Conservation (phyloP, 2,113 vertebrate species). For the Xenopus tropicalis region UCB_Xtro_10.0 CM004447.2:119102001-119102500, state of each 20-base stretch:
- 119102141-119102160: too few relatives aligned
- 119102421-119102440: background rate
- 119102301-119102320: conserved; percentile 9
- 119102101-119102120: too few relatives aligned
- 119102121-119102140: too few relatives aligned
- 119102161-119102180: too few relatives aligned
- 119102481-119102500: background rate
- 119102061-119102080: too few relatives aligned
- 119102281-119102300: conserved; percentile 31
- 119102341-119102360: conserved; percentile 29
- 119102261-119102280: conserved; percentile 23
- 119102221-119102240: too few relatives aligned
- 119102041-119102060: too few relatives aligned
- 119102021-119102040: too few relatives aligned
- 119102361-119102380: conserved; percentile 19
- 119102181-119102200: too few relatives aligned
- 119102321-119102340: conserved; percentile 36
- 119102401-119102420: background rate
- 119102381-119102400: conserved; percentile 19
- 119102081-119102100: too few relatives aligned
- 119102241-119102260: conserved; percentile 7
- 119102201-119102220: too few relatives aligned
- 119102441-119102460: background rate
- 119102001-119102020: too few relatives aligned
- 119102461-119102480: background rate